Percentiles rank a stretch among this genome's conserved stretches.
Conservation (phyloP, 1,140 invertebrate genomes). For the Diabrotica undecimpunctata region DNA sequence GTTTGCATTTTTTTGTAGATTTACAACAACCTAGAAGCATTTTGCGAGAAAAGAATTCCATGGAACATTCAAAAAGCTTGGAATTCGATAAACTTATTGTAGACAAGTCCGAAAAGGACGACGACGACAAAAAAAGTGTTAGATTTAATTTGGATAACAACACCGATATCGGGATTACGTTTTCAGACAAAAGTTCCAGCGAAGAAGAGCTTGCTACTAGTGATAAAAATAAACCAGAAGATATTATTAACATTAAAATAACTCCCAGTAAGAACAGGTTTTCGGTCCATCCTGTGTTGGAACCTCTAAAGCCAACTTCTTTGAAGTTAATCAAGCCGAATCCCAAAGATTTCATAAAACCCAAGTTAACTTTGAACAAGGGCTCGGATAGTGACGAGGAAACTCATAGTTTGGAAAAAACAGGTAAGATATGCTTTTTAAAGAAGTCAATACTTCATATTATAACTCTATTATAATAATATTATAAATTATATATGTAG, state of each 20-base stretch:
- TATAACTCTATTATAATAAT: no score
- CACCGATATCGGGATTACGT: conserved; percentile 38
- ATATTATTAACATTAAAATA: conserved; percentile 32
- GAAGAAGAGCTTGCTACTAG: conserved; percentile 38
- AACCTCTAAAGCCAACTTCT: conserved; percentile 20
- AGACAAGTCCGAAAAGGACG: conserved; percentile 45
- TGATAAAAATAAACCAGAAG: conserved; percentile 30
- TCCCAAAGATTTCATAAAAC: conserved; percentile 55
- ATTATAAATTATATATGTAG: no score
- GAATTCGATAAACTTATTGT: conserved; percentile 40
- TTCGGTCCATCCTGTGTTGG: conserved; percentile 21
- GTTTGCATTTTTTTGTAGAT: conserved; percentile 10
- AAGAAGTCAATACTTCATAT: no score
- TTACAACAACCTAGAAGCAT: conserved; percentile 58
- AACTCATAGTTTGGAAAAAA: conserved; percentile 49
- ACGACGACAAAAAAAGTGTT: conserved; percentile 71
- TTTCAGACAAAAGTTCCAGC: conserved; percentile 42
- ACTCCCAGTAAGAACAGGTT: conserved; percentile 25
- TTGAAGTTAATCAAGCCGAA: conserved; percentile 52
- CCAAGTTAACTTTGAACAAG: conserved; percentile 52
- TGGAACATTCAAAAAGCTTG: conserved; percentile 39
- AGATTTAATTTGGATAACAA: conserved; percentile 58
- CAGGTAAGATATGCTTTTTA: conserved; percentile 15
- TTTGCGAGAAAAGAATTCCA: conserved; percentile 57
- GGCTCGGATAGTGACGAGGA: conserved; percentile 55